Base-by-base conservation (phyloP, 2,888 invertebrate genomes). In the Ophion obscuratus region DNA sequence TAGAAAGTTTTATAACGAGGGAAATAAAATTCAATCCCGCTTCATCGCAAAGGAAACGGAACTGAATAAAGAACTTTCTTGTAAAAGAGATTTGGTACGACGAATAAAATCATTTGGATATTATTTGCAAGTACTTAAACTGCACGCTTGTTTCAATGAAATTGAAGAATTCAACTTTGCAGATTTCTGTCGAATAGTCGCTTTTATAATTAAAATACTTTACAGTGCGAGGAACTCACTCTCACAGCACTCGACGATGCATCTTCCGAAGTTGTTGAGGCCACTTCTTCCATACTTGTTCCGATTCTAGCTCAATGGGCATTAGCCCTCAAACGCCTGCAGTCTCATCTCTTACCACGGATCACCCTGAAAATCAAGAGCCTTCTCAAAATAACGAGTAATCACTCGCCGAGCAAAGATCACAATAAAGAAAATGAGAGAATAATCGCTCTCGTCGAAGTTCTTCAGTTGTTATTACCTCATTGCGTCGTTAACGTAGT, bases 301-400 rank as follows among this genome's bases (percentile, higher is more conserved):
- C 96, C 96, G 1, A 95, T 96, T 53, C 93, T 96, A 84, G 96
- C 96, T 0, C 95, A 95, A 90, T 96, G 96, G 96, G 95, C 96
- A 3, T 93, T 95, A 62, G 94, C 95, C 76, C 91, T 95, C 85
- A 95, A 94, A 77, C 94, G 95, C 73, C 91, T 96, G 81, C 95
- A 95, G 90, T 95, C 96, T 88, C 95, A 95, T 90, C 91, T 96
- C 47, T 88, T 95, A 47, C 91, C 92, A 27, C 91, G 93, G 6
- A 89, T 94, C 17, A 86, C 93, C 14, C 80, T 88, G 2, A 93
- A 93, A 88, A 90, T 94, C 14, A 92, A 90, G 67, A 92, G 84
- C 81, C 91, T 92, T 36, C 81, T 93, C 20, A 93, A 91, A 61
- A 90, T 91, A 40, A 85, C 88, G 4, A 89, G 89, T 64, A 91